Base-by-base conservation (phyloP, 2,797 vertebrate species). In the Cichlasoma orientale region DNA sequence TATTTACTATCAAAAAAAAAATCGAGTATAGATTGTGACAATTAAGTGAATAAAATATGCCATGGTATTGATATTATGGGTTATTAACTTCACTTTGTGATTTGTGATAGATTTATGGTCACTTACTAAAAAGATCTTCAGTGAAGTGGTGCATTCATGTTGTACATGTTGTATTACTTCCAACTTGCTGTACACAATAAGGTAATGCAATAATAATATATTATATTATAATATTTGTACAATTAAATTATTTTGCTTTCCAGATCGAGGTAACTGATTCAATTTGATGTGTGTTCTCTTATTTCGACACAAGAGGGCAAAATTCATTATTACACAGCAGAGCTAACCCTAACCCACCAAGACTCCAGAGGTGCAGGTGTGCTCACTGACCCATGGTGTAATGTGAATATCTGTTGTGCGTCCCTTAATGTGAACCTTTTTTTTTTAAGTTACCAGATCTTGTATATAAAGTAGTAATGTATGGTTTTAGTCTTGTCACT, bases 341-440 rank as follows among this genome's bases (percentile, higher is more conserved):
- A 69, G 23, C 70, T 52, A 21, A 3, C 54, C 25, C 25, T 13
- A 23, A 5, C n/a, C 54, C n/a, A 54, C 18, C 0, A 2, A 2
- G 63, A 11, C 27, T 25, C 0, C 8, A n/a, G 4, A 0, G 16
- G 4, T 18, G 6, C 44, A 8, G 47, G 41, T 72, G 53, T 52
- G 16, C 31, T 31, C 56, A 57, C 11, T 59, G 53, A 25, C 5
- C 25, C 36, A 14, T 4, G 9, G 8, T 23, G 25, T 38, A 1
- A 78, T 85, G 74, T 83, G 59, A 83, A 78, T 21, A 66, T 31
- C 23, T 33, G 66, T 29, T 72, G 0, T 3, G 8, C 73, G 36
- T 53, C 47, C 44, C 44, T 27, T 31, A 61, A 38, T 27, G 58
- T 23, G 14, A 55, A 18, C 5, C 5, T 27, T 27, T 27, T 0